Base-by-base conservation (phyloP, 2,888 invertebrate species). In the Gortyna flavago region DNA sequence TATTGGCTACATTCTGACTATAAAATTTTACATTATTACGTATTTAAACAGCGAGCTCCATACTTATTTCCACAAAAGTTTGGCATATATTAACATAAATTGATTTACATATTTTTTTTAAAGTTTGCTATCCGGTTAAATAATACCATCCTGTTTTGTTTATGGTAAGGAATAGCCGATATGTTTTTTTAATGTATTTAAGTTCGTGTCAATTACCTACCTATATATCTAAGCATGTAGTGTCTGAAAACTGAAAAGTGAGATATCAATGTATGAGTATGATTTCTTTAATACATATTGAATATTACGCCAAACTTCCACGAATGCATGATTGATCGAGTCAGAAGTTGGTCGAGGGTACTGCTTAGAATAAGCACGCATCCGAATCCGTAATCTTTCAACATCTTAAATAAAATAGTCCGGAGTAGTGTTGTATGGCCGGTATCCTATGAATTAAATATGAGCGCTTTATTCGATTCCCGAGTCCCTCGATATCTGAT, bases 391-490 rank as follows among this genome's bases (percentile, higher is more conserved):
- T 95, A 94, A 96, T 95, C 95, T 96, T 93, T 94, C 93, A 92
- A 94, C 94, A 95, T 95, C 95, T 95, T 95, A 95, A 96, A 96
- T 96, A 96, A 96, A 96, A 96, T 95, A 96, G 96, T 94, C 94
- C 92, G 93, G 91, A 92, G 92, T 95, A 94, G 95, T 94, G 94
- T 94, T 95, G 93, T 95, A 96, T 96, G 96, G 95, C 96, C 96
- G 95, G 95, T 95, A 95, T 94, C 96, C 95, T 96, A 96, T 96
- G 96, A 96, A 96, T 96, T 96, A 96, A 95, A 96, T 96, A 96
- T 96, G 96, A 96, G 96, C 94, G 96, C 95, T 96, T 96, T 96
- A 96, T 96, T 96, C 96, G 96, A 96, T 96, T 96, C 95, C 95
- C 95, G 93, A 95, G 96, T 96, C 96, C 96, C 96, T 96, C 96